Evolutionary conservation across 2,113 vertebrate genomes (phyloP), one percentile per base, ranked within the genome.

Genomic region (Seriola dumerili): DNA sequence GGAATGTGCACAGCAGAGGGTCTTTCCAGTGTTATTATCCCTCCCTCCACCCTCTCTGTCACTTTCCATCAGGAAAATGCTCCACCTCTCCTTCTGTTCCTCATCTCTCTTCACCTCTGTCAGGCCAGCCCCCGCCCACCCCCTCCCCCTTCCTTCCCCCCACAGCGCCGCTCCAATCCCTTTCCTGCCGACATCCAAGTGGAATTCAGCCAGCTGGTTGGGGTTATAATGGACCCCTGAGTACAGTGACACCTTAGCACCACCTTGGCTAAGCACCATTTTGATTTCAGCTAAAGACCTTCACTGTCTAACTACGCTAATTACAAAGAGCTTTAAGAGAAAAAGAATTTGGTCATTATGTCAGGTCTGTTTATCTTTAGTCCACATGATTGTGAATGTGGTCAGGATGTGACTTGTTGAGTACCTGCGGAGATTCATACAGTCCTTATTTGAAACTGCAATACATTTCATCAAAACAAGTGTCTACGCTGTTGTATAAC

Each of bases 21-120:
- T 80, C 59, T 83, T 71, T 44, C 71, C 34, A 64, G 70, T 75
- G 83, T 87, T 72, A 67, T 78, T 82, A 78, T 76, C 50, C 64
- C 84, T 74, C 75, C 72, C 80, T 84, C 57, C 75, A 65, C 61
- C 67, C 82, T 50, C 52, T 72, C 75, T 89, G 86, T 93, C 91
- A 85, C 88, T 87, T 92, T 86, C 85, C 89, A 94, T 92, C 88
- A 93, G 91, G 91, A 85, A 90, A 92, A 79, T n/a, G 46, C 76
- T 91, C 87, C 88, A 90, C 82, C 78, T 90, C 88, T 72, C 86
- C 81, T 87, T 85, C 85, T 72, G 81, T 90, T 89, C 90, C 84
- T 84, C 72, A 63, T 90, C 87, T 76, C 77, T 88, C 84, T 78
- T 90, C 87, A 90, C 93, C 86, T 91, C 84, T 70, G 66, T 57